phyloP scores from a whole-genome alignment of 2,113 vertebrate genomes.

The Podocnemis expansa region DNA sequence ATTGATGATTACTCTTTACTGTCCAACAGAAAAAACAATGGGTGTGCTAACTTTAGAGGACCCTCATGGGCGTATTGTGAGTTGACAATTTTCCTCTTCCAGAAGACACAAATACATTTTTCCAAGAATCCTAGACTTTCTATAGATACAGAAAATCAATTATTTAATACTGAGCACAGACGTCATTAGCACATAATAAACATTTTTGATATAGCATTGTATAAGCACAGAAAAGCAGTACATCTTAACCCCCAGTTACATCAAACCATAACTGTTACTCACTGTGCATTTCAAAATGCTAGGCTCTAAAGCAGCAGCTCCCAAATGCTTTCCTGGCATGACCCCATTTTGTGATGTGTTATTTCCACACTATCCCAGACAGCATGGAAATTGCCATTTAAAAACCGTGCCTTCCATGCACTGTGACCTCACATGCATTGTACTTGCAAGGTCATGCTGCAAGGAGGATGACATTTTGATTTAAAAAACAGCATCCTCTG shows the following conservation, averaged over 20 bases:
- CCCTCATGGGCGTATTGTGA: neutral
- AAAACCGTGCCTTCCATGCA: no score
- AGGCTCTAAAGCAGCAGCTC: neutral
- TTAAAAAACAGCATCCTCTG: no score
- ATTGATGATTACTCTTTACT: neutral
- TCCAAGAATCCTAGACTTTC: neutral
- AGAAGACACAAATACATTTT: neutral
- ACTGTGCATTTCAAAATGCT: neutral
- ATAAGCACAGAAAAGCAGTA: neutral
- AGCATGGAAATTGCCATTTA: no score
- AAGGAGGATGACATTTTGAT: no score
- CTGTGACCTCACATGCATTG: no score
- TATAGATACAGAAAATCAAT: neutral
- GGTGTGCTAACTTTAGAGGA: fast-evolving
- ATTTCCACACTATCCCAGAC: no score
- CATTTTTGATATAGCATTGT: fast-evolving
- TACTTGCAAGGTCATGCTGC: no score
- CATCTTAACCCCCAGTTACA: neutral
- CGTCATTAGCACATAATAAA: neutral
- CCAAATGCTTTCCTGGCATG: no score
- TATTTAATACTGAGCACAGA: neutral
- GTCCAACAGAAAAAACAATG: neutral
- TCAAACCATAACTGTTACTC: neutral
- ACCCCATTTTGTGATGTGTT: no score
- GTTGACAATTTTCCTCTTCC: neutral